Conservation (phyloP, 2,797 vertebrate genomes). For the Malacoctenus gilli region DNA sequence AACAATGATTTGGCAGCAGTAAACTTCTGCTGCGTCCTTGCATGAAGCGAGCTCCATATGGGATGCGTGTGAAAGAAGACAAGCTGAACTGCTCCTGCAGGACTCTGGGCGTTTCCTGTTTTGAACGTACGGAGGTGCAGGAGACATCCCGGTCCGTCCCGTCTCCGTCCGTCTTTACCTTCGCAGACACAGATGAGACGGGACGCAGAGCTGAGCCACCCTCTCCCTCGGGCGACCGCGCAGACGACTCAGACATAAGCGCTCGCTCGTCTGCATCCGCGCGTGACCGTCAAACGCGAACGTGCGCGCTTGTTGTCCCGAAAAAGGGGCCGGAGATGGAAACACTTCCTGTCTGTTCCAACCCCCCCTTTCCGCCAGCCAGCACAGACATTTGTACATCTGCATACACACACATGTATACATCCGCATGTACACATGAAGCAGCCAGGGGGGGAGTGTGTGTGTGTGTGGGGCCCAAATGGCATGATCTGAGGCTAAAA, state of each 20-base stretch:
- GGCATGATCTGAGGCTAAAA: conserved; percentile 37
- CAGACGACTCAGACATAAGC: conserved; percentile 40
- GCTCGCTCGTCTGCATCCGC: conserved; percentile 20
- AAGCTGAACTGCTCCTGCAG: too few relatives aligned
- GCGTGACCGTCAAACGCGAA: conserved; percentile 7
- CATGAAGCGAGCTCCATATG: too few relatives aligned
- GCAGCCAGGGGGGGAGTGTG: conserved; percentile 9
- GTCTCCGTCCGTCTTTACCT: conserved; percentile 8
- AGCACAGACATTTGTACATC: conserved; percentile 8
- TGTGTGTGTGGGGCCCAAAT: conserved; percentile 48
- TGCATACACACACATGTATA: conserved; percentile 4
- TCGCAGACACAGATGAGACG: conserved; percentile 27
- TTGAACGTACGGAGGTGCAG: conserved; percentile 8
- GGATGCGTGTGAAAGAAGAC: too few relatives aligned
- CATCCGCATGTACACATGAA: conserved; percentile 7
- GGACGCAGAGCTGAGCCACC: conserved; percentile 39
- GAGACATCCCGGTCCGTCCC: conserved; percentile 5
- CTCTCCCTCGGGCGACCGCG: conserved; percentile 28
- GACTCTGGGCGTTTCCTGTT: too few relatives aligned
- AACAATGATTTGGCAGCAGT: too few relatives aligned
- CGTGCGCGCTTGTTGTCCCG: conserved; percentile 12
- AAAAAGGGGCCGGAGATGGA: conserved; percentile 26
- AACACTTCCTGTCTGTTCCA: conserved; percentile 31
- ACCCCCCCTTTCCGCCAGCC: conserved; percentile 7
- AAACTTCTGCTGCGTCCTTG: too few relatives aligned